A percentile compares a stretch with the other conserved stretches of the same genome.
Evolutionary conservation across 2,113 vertebrate species (phyloP).

Genomic region (Halichoeres trimaculatus): DNA sequence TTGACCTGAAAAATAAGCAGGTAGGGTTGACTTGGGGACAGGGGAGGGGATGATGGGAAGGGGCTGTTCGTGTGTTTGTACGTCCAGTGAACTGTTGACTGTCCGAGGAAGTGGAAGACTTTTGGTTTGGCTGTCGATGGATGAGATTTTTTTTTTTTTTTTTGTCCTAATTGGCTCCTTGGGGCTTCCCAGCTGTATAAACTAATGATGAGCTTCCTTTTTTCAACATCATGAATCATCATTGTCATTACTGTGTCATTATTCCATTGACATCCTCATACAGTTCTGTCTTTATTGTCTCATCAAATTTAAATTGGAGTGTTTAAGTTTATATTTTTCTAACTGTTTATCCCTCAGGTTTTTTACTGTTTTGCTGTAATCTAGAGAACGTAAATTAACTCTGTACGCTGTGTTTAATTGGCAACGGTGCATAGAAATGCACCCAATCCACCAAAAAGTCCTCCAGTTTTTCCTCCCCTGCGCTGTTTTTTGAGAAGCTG

Average conservation of each 20-base stretch:
- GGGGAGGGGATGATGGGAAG: constrained; percentile 36
- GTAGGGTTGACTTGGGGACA: constrained; percentile 84
- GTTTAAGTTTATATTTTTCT: constrained; percentile 2
- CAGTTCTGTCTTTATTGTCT: constrained; percentile 17
- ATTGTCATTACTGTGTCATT: constrained; percentile 51
- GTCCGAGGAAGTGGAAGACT: constrained; percentile 38
- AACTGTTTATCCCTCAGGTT: neutral
- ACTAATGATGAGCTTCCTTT: constrained; percentile 33
- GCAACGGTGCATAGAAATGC: neutral
- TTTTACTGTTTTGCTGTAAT: constrained; percentile 14
- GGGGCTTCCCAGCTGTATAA: constrained; percentile 34
- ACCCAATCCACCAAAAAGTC: constrained; percentile 7
- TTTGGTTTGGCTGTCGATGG: constrained; percentile 25
- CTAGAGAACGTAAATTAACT: constrained; percentile 3
- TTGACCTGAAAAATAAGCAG: constrained; percentile 99
- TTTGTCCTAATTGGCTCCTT: constrained; percentile 13
- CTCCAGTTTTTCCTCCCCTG: constrained; percentile 17
- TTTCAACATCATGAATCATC: constrained; percentile 42
- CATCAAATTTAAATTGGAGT: constrained; percentile 8
- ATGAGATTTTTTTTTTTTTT: constrained; percentile 7
- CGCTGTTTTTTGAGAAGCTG: constrained; percentile 4
- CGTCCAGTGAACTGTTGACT: constrained; percentile 65
- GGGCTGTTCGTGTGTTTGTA: constrained; percentile 54
- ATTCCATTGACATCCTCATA: constrained; percentile 33
- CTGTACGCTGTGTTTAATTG: constrained; percentile 20